phyloP scores from a whole-genome alignment of 2,888 invertebrate species.

The Adela reaumurella region DNA sequence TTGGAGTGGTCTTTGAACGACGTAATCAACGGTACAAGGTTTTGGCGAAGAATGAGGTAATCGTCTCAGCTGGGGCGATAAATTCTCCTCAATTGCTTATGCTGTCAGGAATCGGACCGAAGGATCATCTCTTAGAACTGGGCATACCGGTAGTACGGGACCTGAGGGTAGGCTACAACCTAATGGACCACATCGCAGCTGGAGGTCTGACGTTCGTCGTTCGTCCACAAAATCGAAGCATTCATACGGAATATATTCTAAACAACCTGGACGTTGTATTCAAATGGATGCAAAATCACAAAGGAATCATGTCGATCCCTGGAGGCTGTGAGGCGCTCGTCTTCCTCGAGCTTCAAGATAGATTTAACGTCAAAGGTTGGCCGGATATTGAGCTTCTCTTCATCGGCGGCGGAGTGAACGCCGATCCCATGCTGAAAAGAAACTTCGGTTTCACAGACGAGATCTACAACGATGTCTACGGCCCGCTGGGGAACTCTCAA shows the following conservation, averaged over 20 bases:
- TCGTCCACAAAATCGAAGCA: slow-evolving; percentile 24
- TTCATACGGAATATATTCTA: slow-evolving; percentile 31
- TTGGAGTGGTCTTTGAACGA: slow-evolving; percentile 59
- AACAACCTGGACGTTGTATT: slow-evolving; percentile 39
- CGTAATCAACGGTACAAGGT: slow-evolving; percentile 47
- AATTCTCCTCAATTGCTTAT: slow-evolving; percentile 76
- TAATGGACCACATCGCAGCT: slow-evolving; percentile 68
- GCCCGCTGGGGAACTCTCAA: slow-evolving; percentile 33
- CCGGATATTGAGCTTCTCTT: slow-evolving; percentile 66
- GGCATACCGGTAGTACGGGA: slow-evolving; percentile 54
- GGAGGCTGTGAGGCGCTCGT: slow-evolving; percentile 67
- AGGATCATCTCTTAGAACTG: slow-evolving; percentile 50
- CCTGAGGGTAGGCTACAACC: slow-evolving; percentile 62
- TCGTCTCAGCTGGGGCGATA: slow-evolving; percentile 72
- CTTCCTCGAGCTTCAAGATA: slow-evolving; percentile 60
- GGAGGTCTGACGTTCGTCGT: slow-evolving; percentile 60
- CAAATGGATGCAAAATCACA: slow-evolving; percentile 51
- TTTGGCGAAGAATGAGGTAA: slow-evolving; percentile 66
- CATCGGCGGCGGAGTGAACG: slow-evolving; percentile 51
- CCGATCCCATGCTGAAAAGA: slow-evolving; percentile 39
- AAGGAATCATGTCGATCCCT: slow-evolving; percentile 59
- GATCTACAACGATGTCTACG: slow-evolving; percentile 36
- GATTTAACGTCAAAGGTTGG: slow-evolving; percentile 50
- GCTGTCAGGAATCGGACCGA: slow-evolving; percentile 74
- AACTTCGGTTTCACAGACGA: slow-evolving; percentile 53